A percentile compares a stretch with the other conserved stretches of the same genome.
Evolutionary conservation across 2,888 invertebrate genomes (phyloP).

Genomic region (Epistrophe eligans): DNA sequence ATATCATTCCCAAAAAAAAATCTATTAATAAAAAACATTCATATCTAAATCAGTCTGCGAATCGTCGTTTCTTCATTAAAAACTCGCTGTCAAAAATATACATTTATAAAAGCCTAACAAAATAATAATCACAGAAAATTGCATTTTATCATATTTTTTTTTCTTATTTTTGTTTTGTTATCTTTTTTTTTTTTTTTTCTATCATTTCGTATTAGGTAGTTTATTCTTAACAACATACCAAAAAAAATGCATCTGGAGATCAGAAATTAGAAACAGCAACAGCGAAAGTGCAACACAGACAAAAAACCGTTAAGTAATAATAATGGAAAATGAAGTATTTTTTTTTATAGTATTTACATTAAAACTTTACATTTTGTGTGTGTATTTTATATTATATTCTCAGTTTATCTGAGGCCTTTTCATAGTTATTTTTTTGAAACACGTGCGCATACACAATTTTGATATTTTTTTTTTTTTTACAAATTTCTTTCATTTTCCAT

Average conservation of each 20-base stretch:
- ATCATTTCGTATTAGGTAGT: constrained; percentile 19
- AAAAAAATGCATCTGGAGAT: constrained; percentile 56
- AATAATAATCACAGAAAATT: constrained; percentile 76
- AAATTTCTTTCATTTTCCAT: constrained; percentile 33
- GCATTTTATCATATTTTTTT: constrained; percentile 67
- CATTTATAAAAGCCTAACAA: constrained; percentile 71
- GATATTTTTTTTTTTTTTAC: neutral
- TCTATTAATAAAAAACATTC: constrained; percentile 55
- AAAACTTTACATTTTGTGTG: constrained; percentile 31
- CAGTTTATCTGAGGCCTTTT: constrained; percentile 63
- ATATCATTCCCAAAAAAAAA: constrained; percentile 36
- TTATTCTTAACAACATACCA: constrained; percentile 21
- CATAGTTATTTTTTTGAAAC: constrained; percentile 3
- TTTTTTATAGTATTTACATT: constrained; percentile 54
- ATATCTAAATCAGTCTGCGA: constrained; percentile 74
- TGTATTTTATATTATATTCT: constrained; percentile 38
- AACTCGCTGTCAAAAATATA: constrained; percentile 73
- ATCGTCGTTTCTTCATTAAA: constrained; percentile 48
- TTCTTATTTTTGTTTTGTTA: constrained; percentile 6
- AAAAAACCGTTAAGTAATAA: constrained; percentile 19
- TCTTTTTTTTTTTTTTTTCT: constrained; percentile 24
- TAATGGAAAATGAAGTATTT: constrained; percentile 37
- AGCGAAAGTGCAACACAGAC: constrained; percentile 46
- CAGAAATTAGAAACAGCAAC: constrained; percentile 54
- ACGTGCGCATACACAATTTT: constrained; percentile 32